Percentiles rank a stretch among this genome's conserved stretches.
These are phyloP conservation scores for Oceanodroma leucorhoa DNA, from an alignment of 2,797 vertebrate genomes.

Conservation along the genomic window DNA sequence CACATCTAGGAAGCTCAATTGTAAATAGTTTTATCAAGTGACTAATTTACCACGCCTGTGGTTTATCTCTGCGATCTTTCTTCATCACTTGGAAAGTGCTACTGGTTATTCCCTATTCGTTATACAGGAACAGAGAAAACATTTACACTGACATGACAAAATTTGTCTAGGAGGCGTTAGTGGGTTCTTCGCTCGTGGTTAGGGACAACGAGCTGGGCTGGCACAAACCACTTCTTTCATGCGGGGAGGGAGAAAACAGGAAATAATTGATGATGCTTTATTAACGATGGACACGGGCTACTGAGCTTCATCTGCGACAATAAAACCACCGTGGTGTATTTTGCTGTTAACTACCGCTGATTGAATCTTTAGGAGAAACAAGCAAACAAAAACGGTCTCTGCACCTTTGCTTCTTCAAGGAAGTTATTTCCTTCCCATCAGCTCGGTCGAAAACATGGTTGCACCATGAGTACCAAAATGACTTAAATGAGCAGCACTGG, in stretches of 20 bases:
- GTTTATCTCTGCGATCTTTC: slow-evolving; percentile 40
- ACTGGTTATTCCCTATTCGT: slow-evolving; percentile 64
- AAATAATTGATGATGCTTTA: background rate
- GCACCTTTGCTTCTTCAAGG: background rate
- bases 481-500: background rate
- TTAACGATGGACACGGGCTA: fast-evolving
- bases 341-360: background rate
- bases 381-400: background rate
- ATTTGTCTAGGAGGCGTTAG: slow-evolving; percentile 51
- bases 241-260: background rate
- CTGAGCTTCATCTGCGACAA: background rate
- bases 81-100: slow-evolving; percentile 68
- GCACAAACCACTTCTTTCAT: background rate
- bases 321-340: background rate
- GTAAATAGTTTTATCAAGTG: slow-evolving; percentile 48
- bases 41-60: slow-evolving; percentile 49
- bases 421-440: background rate
- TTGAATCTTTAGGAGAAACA: background rate
- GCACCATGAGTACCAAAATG: background rate
- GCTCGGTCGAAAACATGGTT: fast-evolving
- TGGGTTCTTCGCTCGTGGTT: slow-evolving; percentile 53
- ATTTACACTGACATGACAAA: slow-evolving; percentile 12
- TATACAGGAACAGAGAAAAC: slow-evolving; percentile 40
- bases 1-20: background rate
- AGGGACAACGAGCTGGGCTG: slow-evolving; percentile 11